A percentile compares a stretch with the other conserved stretches of the same genome.
Conservation (phyloP, 2,797 vertebrate genomes). For the Corythornis leucogaster region DNA sequence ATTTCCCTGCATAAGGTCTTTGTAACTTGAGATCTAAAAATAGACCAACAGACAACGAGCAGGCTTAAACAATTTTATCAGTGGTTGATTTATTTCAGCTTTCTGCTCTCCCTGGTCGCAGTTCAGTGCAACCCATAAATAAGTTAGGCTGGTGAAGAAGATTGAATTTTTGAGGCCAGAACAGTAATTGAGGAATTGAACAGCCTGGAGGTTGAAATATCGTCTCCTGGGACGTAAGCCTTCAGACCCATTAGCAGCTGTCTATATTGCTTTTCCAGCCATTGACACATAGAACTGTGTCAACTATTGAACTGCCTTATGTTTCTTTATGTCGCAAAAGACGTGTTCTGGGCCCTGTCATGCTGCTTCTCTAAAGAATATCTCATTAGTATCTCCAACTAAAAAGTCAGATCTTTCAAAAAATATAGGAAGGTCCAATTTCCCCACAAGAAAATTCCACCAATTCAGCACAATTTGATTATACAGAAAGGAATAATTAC, state of each 20-base stretch:
- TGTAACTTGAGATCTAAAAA: slow-evolving; percentile 14
- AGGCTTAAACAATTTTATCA: slow-evolving; percentile 34
- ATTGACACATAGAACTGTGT: neutral
- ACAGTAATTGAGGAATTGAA: slow-evolving; percentile 46
- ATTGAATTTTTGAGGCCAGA: slow-evolving; percentile 59
- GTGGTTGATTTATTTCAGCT: slow-evolving; percentile 23
- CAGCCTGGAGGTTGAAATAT: slow-evolving; percentile 2
- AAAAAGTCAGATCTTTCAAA: neutral
- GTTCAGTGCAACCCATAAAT: slow-evolving; percentile 48
- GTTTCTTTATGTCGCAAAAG: neutral
- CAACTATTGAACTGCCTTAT: neutral
- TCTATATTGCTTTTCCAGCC: slow-evolving; percentile 22
- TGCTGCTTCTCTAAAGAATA: neutral
- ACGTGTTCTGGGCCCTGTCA: rapidly evolving
- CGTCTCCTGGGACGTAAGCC: neutral
- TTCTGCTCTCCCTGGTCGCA: slow-evolving; percentile 3
- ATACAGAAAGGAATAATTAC: neutral
- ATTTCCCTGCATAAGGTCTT: neutral
- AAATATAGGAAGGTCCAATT: neutral
- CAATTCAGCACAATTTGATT: neutral
- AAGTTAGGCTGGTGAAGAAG: slow-evolving; percentile 32
- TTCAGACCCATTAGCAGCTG: slow-evolving; percentile 8
- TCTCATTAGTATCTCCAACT: neutral
- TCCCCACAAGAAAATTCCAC: neutral
- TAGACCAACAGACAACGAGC: neutral